Evolutionary conservation across 2,888 invertebrate species (phyloP).

Genomic region (Rhaphigaster nebulosa): DNA sequence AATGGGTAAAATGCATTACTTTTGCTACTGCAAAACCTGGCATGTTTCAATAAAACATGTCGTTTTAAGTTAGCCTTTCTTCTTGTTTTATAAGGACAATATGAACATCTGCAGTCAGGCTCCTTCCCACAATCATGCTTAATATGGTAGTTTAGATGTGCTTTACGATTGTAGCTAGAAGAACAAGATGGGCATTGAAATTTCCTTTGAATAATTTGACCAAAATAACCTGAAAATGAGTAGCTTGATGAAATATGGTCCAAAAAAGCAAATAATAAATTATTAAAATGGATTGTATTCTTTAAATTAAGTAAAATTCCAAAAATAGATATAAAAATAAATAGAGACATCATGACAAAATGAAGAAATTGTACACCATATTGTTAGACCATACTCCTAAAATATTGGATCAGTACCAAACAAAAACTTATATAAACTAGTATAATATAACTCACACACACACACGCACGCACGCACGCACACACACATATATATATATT

Average conservation of each 20-base stretch:
- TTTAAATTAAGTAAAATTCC: background rate
- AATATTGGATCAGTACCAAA: background rate
- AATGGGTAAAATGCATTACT: background rate
- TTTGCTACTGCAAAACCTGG: background rate
- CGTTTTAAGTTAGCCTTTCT: constrained; percentile 64
- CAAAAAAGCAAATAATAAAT: background rate
- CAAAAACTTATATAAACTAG: no score
- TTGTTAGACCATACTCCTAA: background rate
- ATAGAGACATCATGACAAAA: background rate
- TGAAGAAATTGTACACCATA: background rate
- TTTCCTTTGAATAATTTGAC: background rate
- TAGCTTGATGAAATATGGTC: background rate
- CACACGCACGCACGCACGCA: no score
- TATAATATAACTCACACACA: no score
- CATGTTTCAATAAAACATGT: constrained; percentile 62
- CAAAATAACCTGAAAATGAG: constrained; percentile 21
- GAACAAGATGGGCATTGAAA: constrained; percentile 47
- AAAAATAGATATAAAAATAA: background rate
- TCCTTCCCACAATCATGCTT: constrained; percentile 64
- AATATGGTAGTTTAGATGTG: constrained; percentile 22
- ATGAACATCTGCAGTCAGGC: constrained; percentile 67
- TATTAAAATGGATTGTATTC: background rate
- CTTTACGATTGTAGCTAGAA: constrained; percentile 43
- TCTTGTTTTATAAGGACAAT: constrained; percentile 67
- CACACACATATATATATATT: no score